Conservation (phyloP, 2,797 vertebrate species). For the Cetoscarus ocellatus region DNA sequence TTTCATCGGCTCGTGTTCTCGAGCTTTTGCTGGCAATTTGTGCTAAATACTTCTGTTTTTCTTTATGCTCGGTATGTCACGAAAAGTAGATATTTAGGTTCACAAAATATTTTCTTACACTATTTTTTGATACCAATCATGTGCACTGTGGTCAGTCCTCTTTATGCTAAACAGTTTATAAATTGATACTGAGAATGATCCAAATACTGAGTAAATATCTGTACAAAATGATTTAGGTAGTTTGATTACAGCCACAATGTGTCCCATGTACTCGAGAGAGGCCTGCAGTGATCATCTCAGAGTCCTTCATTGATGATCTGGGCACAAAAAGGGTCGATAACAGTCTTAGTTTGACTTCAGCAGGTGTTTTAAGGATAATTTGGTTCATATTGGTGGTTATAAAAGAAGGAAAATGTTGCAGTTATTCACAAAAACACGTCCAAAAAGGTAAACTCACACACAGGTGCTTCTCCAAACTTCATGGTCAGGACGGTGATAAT, state of each 20-base stretch:
- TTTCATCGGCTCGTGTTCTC: neutral
- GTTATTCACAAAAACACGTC: slow-evolving; percentile 18
- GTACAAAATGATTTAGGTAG: neutral
- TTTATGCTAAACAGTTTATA: neutral
- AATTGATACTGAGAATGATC: neutral
- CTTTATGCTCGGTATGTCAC: neutral
- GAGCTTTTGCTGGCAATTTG: neutral
- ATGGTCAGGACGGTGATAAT: neutral
- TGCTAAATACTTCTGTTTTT: neutral
- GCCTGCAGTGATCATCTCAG: neutral
- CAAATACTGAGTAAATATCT: neutral
- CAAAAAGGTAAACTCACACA: slow-evolving; percentile 34
- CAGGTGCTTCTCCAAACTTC: neutral
- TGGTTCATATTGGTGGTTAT: neutral
- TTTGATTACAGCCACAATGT: neutral
- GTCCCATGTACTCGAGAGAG: neutral
- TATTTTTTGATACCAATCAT: neutral
- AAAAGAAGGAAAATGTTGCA: neutral
- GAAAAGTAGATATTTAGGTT: neutral
- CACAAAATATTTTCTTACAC: neutral
- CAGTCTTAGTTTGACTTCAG: too few species aligned
- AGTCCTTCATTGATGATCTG: neutral
- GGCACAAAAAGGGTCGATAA: neutral
- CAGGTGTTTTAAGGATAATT: too few species aligned
- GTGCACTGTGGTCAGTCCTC: too few species aligned